Conservation (phyloP, 64 coral and sea anemone species). For the Pachyseris speciosa region DNA sequence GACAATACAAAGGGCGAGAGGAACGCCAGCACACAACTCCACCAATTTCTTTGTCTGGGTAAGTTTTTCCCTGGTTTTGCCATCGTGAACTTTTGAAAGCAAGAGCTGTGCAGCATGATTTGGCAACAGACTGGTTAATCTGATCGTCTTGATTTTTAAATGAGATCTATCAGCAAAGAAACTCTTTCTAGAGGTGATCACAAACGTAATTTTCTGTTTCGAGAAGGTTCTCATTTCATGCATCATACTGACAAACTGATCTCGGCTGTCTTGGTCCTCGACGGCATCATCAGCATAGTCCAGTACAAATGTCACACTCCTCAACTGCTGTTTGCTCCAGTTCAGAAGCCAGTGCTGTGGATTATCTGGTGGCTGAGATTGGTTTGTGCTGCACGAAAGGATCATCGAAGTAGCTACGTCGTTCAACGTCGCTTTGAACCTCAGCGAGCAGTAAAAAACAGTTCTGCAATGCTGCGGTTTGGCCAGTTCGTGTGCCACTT, state of each 20-base stretch:
- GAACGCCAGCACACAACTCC: constrained; percentile 40
- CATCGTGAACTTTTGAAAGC: not conserved
- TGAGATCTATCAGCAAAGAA: not conserved
- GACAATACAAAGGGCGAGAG: constrained; percentile 64
- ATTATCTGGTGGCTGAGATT: constrained; percentile 32
- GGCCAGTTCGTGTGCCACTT: constrained; percentile 44
- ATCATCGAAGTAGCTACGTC: constrained; percentile 36
- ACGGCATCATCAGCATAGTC: constrained; percentile 42
- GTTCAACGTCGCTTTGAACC: not conserved
- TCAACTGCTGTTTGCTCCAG: constrained; percentile 40
- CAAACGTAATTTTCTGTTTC: constrained; percentile 36
- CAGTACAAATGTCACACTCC: constrained; percentile 32
- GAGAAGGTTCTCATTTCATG: constrained; percentile 32
- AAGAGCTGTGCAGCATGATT: not conserved
- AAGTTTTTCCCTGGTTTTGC: not conserved
- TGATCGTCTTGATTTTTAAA: not conserved
- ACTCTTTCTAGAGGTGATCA: constrained; percentile 46
- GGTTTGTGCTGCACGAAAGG: constrained; percentile 38
- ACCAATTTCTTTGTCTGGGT: not conserved
- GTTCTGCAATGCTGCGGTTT: not conserved
- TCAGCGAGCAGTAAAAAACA: constrained; percentile 24
- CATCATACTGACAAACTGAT: constrained; percentile 37
- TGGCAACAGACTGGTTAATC: not conserved
- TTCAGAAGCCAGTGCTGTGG: constrained; percentile 21
- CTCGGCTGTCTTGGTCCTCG: constrained; percentile 8